Base-by-base conservation (phyloP, 2,113 vertebrate species). In the Lucifuga dentata region DNA sequence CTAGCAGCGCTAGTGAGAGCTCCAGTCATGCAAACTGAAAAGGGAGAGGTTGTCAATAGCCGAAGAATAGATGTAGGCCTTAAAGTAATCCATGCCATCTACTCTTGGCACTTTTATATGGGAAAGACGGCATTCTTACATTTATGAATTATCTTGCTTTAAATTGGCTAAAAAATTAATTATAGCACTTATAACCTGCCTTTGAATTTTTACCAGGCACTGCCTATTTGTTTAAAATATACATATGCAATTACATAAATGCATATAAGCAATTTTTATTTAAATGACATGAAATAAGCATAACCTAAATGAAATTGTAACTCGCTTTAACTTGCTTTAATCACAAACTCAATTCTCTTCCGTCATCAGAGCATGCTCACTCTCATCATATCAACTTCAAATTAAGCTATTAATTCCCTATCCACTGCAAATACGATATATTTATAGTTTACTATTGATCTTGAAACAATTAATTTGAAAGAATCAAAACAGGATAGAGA, bases 1-100 rank as follows among this genome's bases (percentile, higher is more conserved):
- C 95, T 90, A 86, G 94, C 93, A 94, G 96, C 95, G 95, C 96
- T 95, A 94, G 93, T 93, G 95, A 95, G 94, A 94, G 91, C 93
- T 86, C 77, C 80, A 76, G 86, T 90, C 91, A 85, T 74, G 84
- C 81, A 80, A 44, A 77, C 88, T 87, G 86, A 56, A 48, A 88
- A 93, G 92, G 92, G 91, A 93, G 86, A 93, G 88, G 83, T 86
- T 93, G 92, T 91, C 93, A 93, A 93, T 93, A 90, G 88, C 83
- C 87, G 91, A 93, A 84, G 91, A 92, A 92, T 92, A 83, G 91
- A 93, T 92, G 89, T 68, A 90, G 88, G 83, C 87, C 86, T 88
- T 51, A 64, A 44, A 83, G 73, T 85, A 77, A 87, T 82, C 86
- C 83, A 78, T 40, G 80, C 71, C 29, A 81, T 83, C 83, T 81